Conservation (phyloP, 2,888 invertebrate species). For the Eupelmus urozonus region DNA sequence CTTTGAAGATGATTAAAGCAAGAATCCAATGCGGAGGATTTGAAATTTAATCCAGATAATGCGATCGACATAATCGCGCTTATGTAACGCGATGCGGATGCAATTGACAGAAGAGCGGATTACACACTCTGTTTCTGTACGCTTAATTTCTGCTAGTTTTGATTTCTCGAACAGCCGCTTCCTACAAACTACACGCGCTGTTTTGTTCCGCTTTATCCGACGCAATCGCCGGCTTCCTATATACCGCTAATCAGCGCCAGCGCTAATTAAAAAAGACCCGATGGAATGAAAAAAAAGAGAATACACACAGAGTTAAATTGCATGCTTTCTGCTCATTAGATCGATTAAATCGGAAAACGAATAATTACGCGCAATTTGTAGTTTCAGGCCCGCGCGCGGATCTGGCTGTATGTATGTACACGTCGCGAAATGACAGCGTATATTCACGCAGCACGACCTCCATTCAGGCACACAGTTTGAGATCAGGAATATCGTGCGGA, state of each 20-base stretch:
- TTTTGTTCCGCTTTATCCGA: background rate
- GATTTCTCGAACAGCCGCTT: too few species aligned
- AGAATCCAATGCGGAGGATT: background rate
- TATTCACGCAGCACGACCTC: slow-evolving; percentile 48
- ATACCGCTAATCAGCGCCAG: background rate
- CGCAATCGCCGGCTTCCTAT: slow-evolving; percentile 14
- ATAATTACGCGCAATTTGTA: slow-evolving; percentile 49
- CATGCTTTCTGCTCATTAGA: slow-evolving; percentile 38
- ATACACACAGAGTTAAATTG: slow-evolving; percentile 15
- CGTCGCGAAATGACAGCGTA: slow-evolving; percentile 30
- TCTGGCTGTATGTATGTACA: background rate
- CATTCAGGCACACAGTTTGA: slow-evolving; percentile 52
- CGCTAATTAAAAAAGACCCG: slow-evolving; percentile 1
- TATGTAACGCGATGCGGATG: too few species aligned
- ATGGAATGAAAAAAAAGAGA: background rate
- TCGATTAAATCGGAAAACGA: slow-evolving; percentile 47
- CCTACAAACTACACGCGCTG: too few species aligned
- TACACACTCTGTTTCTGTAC: too few species aligned
- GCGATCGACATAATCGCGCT: background rate
- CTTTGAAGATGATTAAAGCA: background rate
- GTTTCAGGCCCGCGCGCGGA: background rate
- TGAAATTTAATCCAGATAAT: background rate
- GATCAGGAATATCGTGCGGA: slow-evolving; percentile 56
- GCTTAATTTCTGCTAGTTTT: too few species aligned
- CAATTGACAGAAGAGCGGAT: background rate